Evolutionary conservation across 2,888 invertebrate genomes (phyloP), one percentile per base, ranked within the genome.

Genomic region (Chalcis sispes): DNA sequence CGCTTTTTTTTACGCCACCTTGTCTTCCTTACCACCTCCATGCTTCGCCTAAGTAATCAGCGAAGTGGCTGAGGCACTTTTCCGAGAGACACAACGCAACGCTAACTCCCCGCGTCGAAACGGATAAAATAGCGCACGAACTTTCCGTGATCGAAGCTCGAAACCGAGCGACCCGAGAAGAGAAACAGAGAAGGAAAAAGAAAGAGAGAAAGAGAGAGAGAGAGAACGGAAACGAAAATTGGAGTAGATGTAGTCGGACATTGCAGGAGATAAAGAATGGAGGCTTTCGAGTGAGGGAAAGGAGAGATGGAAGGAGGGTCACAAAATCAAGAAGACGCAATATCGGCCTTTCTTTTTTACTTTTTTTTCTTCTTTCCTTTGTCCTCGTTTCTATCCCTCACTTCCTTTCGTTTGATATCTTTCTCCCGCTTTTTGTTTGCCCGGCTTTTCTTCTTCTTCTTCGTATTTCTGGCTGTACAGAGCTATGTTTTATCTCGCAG

Each of bases 101-200:
- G 36, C 62, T 67, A 46, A 66, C 72, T 75, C 65, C 72, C 75
- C 78, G 58, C 61, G 69, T 77, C 71, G 70, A 80, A 79, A 72
- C 74, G 67, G 80, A 82, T 81, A 82, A 80, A 77, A 56, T 62
- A 69, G 40, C 29, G 59, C 32, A 8, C 18, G 20, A 48, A 74
- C 54, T 54, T 25, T 20, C 18, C 40, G 50, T 48, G 50, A 42
- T 46, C 46, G 56, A 56, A 20, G 23, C 50, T 58, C 61, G 36
- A 61, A 67, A 42, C 46, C 62, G 40, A 32, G 48, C 13, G 56
- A 15, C 46, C n/a, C n/a, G n/a, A n/a, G n/a, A n/a, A n/a, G n/a
- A n/a, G n/a, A n/a, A n/a, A n/a, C 36, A 10, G 10, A 36, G 36
- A 4, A 36, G 36, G 10, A 7, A 36, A 36, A 36, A 36, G 36